phyloP scores from a whole-genome alignment of 2,888 invertebrate species.

The Cosmia pyralina region DNA sequence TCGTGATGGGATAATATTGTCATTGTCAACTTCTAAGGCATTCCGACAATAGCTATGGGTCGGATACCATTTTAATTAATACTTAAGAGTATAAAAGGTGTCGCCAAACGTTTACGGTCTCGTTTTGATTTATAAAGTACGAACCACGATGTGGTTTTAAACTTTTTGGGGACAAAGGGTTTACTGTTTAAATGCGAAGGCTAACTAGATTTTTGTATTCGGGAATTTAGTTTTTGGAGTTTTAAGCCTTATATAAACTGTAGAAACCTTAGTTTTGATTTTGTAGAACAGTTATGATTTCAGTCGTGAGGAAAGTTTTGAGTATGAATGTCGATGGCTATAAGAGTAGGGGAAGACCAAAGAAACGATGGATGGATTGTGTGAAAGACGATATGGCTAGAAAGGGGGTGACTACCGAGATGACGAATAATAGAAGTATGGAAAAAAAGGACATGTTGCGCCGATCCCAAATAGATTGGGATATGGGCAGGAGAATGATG shows the following conservation, averaged over 20 bases:
- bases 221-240: neutral
- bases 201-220: slow-evolving; percentile 31
- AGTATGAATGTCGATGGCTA: no score
- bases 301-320: no score
- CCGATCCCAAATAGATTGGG: no score
- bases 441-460: no score
- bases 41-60: slow-evolving; percentile 39
- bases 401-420: no score
- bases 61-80: slow-evolving; percentile 63
- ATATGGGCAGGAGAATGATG: no score
- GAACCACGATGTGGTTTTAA: slow-evolving; percentile 42
- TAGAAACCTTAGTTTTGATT: neutral
- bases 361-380: no score
- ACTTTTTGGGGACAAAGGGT: slow-evolving; percentile 41
- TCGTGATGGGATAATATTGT: slow-evolving; percentile 34
- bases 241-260: neutral
- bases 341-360: no score
- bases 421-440: no score
- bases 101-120: slow-evolving; percentile 26
- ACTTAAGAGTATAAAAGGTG: slow-evolving; percentile 50
- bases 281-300: neutral
- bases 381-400: no score
- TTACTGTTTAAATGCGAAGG: slow-evolving; percentile 13
- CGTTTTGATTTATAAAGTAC: slow-evolving; percentile 57
- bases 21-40: slow-evolving; percentile 41